Conservation (phyloP, 2,797 vertebrate genomes). For the Anguilla obscura region DNA sequence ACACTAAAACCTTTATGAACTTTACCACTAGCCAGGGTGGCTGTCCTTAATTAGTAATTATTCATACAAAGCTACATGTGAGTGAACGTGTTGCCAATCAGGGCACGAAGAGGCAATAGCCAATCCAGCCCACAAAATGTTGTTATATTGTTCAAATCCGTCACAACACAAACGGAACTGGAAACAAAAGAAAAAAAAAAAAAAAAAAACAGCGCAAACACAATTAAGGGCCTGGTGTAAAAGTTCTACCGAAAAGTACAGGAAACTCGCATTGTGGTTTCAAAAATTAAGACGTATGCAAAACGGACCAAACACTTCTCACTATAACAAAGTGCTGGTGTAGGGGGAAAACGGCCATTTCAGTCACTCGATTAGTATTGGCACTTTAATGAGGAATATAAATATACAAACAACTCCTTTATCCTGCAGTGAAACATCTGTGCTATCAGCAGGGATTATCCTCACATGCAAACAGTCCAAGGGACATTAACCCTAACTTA, state of each 20-base stretch:
- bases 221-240: neutral
- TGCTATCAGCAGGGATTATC: neutral
- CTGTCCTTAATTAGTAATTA: neutral
- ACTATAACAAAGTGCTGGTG: neutral
- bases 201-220: neutral
- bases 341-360: neutral
- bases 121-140: neutral
- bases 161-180: neutral
- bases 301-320: neutral
- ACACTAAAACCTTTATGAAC: neutral
- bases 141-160: neutral
- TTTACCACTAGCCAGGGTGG: neutral
- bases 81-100: neutral
- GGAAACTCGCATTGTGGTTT: neutral
- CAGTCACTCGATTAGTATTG: neutral
- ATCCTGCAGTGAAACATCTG: constrained; percentile 8
- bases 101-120: neutral
- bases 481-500: neutral
- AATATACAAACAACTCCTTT: neutral
- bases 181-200: neutral
- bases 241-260: neutral
- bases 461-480: neutral
- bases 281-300: neutral
- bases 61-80: neutral
- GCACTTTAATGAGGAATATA: neutral